Evolutionary conservation across 1,140 invertebrate species (phyloP).

Genomic region (Rhynchophorus ferrugineus): DNA sequence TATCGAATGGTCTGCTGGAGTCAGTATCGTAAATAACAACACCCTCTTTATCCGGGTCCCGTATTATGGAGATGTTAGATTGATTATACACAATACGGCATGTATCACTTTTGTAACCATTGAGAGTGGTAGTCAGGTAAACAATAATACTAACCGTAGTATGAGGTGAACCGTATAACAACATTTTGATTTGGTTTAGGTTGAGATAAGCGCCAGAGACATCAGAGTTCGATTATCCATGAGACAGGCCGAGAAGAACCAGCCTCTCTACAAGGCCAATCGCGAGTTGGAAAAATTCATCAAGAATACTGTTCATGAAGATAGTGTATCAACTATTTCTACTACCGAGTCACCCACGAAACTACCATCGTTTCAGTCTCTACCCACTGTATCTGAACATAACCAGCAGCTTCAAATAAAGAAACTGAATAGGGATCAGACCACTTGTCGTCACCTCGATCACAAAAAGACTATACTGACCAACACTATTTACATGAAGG

Average conservation of each 20-base stretch:
- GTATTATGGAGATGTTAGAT: constrained; percentile 60
- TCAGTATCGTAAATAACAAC: constrained; percentile 43
- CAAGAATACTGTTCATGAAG: background rate
- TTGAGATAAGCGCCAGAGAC: constrained; percentile 63
- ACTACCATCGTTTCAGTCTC: constrained; percentile 1
- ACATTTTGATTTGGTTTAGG: constrained; percentile 33
- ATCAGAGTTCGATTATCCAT: constrained; percentile 52
- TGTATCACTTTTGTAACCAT: constrained; percentile 27
- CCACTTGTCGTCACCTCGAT: constrained; percentile 3
- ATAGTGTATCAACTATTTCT: background rate
- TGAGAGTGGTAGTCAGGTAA: constrained; percentile 54
- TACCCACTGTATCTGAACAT: constrained; percentile 11
- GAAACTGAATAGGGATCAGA: background rate
- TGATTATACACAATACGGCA: constrained; percentile 46
- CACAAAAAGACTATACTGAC: constrained; percentile 15
- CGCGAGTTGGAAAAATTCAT: background rate
- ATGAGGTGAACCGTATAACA: background rate
- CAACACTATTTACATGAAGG: constrained; percentile 22
- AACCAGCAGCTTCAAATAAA: background rate
- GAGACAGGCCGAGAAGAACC: constrained; percentile 10
- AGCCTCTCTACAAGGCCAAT: background rate
- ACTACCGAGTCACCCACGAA: background rate
- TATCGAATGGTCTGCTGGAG: constrained; percentile 43
- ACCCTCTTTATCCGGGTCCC: constrained; percentile 63
- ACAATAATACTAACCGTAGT: background rate